These are phyloP conservation scores for Synodontis membranacea DNA, from an alignment of 2,113 vertebrate species.

Conservation along the genomic window DNA sequence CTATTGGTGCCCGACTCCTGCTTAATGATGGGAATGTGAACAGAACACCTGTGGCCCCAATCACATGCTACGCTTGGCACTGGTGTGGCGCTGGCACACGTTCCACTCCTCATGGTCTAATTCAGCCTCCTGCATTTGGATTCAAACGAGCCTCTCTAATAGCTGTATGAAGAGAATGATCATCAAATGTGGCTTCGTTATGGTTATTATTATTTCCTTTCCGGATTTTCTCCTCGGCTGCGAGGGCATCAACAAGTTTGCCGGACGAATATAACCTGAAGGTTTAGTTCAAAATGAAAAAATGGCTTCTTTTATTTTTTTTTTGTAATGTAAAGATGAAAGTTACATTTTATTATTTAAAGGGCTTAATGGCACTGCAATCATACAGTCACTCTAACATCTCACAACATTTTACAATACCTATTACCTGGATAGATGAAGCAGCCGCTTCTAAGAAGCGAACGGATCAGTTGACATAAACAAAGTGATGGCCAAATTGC, in stretches of 20 bases:
- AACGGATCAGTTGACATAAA: neutral
- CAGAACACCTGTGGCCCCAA: slow-evolving; percentile 67
- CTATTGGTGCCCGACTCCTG: slow-evolving; percentile 51
- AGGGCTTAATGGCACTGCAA: neutral
- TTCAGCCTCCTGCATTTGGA: slow-evolving; percentile 44
- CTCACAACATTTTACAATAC: neutral
- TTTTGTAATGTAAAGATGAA: neutral
- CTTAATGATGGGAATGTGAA: slow-evolving; percentile 68
- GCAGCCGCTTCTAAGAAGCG: neutral
- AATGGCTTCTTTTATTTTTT: neutral
- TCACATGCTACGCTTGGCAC: slow-evolving; percentile 49
- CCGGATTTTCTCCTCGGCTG: slow-evolving; percentile 13
- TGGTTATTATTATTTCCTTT: slow-evolving; percentile 47
- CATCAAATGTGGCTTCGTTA: slow-evolving; percentile 33
- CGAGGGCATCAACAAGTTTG: slow-evolving; percentile 19
- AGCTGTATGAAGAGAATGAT: slow-evolving; percentile 37
- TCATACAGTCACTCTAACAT: neutral
- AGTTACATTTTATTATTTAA: neutral
- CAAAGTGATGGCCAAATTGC: neutral
- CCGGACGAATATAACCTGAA: neutral
- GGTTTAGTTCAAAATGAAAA: neutral
- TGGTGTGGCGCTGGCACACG: slow-evolving; percentile 27
- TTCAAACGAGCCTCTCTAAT: slow-evolving; percentile 50
- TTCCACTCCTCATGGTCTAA: slow-evolving; percentile 41
- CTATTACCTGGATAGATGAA: neutral